phyloP scores from a whole-genome alignment of 2,888 invertebrate species.

The Tolmerus cingulatus region DNA sequence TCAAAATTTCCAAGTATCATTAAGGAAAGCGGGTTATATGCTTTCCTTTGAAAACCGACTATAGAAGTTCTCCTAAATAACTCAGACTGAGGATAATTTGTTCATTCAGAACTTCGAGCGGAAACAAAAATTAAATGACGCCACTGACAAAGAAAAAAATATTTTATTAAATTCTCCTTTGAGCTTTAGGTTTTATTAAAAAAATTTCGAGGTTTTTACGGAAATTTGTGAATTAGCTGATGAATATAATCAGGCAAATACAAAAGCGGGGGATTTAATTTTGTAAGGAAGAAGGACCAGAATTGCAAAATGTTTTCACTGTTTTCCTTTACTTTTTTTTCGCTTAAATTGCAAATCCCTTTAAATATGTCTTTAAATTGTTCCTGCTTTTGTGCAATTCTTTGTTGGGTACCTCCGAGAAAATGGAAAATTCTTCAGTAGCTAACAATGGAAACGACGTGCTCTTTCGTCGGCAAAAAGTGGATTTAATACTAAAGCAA shows the following conservation, averaged over 20 bases:
- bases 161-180: not conserved
- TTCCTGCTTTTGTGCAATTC: not conserved
- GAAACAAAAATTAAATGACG: not conserved
- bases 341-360: not conserved
- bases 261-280: not conserved
- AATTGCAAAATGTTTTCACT: not conserved
- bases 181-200: not conserved
- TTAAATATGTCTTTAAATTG: not conserved
- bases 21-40: no score
- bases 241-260: not conserved
- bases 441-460: not conserved
- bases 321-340: not conserved
- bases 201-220: not conserved
- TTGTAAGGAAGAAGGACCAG: not conserved
- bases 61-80: not conserved
- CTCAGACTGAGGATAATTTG: not conserved
- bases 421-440: not conserved
- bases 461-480: not conserved
- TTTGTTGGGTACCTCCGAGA: not conserved
- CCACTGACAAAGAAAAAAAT: not conserved
- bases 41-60: no score
- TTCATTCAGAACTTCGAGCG: not conserved
- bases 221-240: not conserved
- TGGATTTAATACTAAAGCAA: slow-evolving; percentile 4
- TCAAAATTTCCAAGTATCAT: no score